Base-by-base conservation (phyloP, 2,888 invertebrate genomes). In the Thereva nobilitata region DNA sequence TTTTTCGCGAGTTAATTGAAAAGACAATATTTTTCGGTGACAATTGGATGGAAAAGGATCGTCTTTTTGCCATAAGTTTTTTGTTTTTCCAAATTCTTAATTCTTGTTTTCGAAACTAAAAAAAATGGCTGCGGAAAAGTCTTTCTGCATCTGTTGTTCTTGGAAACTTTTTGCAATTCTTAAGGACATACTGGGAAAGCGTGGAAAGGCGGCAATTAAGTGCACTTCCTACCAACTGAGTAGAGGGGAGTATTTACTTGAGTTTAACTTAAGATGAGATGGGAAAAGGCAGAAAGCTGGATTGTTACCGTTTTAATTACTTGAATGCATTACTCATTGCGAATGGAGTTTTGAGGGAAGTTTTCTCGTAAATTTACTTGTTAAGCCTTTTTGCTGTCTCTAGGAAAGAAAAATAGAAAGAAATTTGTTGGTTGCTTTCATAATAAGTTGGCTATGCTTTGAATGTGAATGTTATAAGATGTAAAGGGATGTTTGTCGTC, bases 1-100 rank as follows among this genome's bases (percentile, higher is more conserved):
- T 61, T 61, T 61, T 61, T 50, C 23, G 40, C 37, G 50, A 61
- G 61, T 50, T 61, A 61, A 61, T 61, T 61, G 61, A 61, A 40
- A 41, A 38, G 23, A 49, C 41, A 34, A 40, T 61, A 5, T 50
- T 44, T 40, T 47, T 50, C 40, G 50, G 34, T 41, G 41, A 23
- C 61, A 50, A 23, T 50, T 10, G 42, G 50, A 50, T 40, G 35
- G 40, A 44, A 23, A 34, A 41, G 49, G 50, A 50, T 50, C 42
- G 23, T 50, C 50, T 12, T 8, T 10, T 47, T 47, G 3, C 4
- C 12, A 1, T 1, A 3, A 9, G 6, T 5, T n/a, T 47, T n/a
- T n/a, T n/a, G 12, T 7, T 50, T 50, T 50, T 9, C 8, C 9
- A 23, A 23, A 34, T 50, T 47, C 23, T 23, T 23, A 23, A 23